Base-by-base conservation (phyloP, 2,888 invertebrate genomes). In the Hetaerina titia region DNA sequence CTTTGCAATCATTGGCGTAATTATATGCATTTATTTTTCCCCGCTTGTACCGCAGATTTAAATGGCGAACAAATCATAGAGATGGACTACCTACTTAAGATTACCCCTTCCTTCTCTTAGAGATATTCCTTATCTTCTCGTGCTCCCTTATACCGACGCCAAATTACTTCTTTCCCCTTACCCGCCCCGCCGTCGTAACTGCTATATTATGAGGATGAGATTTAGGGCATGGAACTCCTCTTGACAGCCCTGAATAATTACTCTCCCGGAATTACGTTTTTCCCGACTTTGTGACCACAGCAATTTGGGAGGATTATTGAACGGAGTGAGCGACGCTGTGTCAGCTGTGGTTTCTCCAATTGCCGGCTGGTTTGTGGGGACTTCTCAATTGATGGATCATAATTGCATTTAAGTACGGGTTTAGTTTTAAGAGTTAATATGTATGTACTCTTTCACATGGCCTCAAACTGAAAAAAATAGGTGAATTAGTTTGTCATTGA, bases 291-390 rank as follows among this genome's bases (percentile, higher is more conserved):
- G 81, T 81, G 81, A 31, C 81, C 81, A 0, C 31, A 81, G 81
- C 81, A 81, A 81, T 81, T 81, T 13, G 81, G 31, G n/a, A 81
- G 81, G 81, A 81, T 81, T 81, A 81, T 81, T 25, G 31, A 81
- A 31, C 25, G 6, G 25, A 25, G 81, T 31, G 11, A 9, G 31
- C 15, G 81, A 81, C 15, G 81, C 81, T 13, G 11, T 13, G 31
- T 81, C 25, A 31, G 81, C 31, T 31, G 25, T 81, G 19, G 81
- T 31, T 13, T 13, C 81, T 22, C 25, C 13, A 31, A 31, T 31
- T 81, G 31, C 15, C 31, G 31, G 4, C 5, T 7, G 81, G 13
- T 81, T 31, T 25, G 25, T 25, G 31, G 31, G 45, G 45, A 45
- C 60, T 60, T 60, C 13, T 17, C 6, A 60, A 5, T 60, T 60